These are phyloP conservation scores for Sylvicola cinctus DNA, from an alignment of 2,888 invertebrate genomes.

Conservation along the genomic window DNA sequence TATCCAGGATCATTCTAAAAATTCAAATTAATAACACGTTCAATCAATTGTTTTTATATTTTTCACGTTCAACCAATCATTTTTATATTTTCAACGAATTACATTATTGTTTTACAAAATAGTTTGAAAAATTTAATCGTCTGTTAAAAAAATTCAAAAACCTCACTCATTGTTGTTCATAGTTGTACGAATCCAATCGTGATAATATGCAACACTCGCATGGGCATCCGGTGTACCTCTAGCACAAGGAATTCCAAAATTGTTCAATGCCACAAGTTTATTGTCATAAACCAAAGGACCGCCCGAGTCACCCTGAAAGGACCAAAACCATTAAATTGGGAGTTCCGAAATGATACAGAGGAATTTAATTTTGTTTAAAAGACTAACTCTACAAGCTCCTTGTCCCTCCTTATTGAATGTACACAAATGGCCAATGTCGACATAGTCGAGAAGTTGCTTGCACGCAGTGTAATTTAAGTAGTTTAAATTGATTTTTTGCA, in stretches of 20 bases:
- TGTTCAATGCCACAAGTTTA: constrained; percentile 18
- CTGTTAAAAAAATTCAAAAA: too few relatives aligned
- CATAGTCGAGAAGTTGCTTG: constrained; percentile 24
- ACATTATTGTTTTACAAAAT: too few relatives aligned
- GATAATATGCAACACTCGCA: constrained; percentile 11
- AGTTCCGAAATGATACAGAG: too few relatives aligned
- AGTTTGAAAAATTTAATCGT: too few relatives aligned
- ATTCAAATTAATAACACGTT: too few relatives aligned
- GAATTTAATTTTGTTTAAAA: background rate
- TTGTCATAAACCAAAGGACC: constrained; percentile 16
- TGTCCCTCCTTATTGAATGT: constrained; percentile 29
- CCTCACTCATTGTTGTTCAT: background rate
- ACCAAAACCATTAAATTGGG: too few relatives aligned
- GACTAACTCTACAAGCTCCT: constrained; percentile 22
- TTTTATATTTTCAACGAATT: too few relatives aligned
- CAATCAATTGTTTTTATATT: too few relatives aligned
- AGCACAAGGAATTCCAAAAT: constrained; percentile 22
- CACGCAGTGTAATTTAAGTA: constrained; percentile 24
- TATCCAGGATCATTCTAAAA: too few relatives aligned
- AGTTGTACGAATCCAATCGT: background rate
- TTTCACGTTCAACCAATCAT: too few relatives aligned
- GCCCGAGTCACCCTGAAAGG: constrained; percentile 16
- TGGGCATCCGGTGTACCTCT: constrained; percentile 21
- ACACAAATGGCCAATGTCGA: constrained; percentile 33
- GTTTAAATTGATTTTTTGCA: background rate